Evolutionary conservation across 2,113 vertebrate genomes (phyloP).

Genomic region (Sebastes fasciatus): DNA sequence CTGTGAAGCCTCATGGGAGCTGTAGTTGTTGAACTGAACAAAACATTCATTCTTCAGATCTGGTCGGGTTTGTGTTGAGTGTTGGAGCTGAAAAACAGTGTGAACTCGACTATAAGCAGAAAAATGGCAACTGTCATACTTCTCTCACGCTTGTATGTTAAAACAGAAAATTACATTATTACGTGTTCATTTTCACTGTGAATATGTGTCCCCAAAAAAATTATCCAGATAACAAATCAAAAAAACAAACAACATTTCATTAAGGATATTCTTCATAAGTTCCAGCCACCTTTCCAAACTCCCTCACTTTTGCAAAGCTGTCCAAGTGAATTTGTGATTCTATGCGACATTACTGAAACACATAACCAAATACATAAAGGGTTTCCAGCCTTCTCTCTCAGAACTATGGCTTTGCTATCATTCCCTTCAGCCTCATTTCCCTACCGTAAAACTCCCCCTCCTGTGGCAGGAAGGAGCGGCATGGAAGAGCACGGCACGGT

Average conservation of each 20-base stretch:
- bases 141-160: not conserved
- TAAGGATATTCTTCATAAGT: not conserved
- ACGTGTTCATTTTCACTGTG: not conserved
- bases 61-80: not conserved
- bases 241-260: not conserved
- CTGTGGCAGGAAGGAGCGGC: slow-evolving; percentile 25
- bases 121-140: not conserved
- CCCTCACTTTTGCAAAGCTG: not conserved
- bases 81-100: not conserved
- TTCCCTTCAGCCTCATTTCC: slow-evolving; percentile 38
- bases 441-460: not conserved
- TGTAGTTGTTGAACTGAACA: slow-evolving; percentile 2
- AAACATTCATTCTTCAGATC: not conserved
- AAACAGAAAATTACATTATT: not conserved
- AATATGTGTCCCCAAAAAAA: not conserved
- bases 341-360: not conserved
- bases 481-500: slow-evolving; percentile 9
- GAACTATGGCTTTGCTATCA: not conserved
- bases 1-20: not conserved
- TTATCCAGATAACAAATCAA: not conserved
- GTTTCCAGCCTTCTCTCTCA: not conserved
- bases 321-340: not conserved
- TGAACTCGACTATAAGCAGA: not conserved
- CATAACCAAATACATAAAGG: not conserved
- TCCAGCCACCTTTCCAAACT: not conserved